Conservation (phyloP, 2,797 vertebrate genomes). For the Hylomyscus alleni region DNA sequence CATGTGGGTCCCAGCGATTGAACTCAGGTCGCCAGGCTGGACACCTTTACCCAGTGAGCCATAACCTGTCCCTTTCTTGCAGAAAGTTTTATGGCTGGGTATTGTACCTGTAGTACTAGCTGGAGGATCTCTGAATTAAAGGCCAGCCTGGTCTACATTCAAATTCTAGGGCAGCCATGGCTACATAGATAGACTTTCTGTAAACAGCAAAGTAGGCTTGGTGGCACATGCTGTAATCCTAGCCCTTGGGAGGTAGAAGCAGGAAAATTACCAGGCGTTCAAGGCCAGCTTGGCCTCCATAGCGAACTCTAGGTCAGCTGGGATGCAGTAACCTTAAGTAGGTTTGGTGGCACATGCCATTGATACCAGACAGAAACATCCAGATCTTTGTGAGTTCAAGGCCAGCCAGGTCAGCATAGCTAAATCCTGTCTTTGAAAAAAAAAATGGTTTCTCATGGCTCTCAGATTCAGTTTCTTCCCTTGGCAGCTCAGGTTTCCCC, state of each 20-base stretch:
- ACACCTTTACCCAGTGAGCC: background rate
- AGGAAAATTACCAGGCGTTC: background rate
- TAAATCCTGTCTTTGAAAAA: background rate
- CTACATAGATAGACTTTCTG: background rate
- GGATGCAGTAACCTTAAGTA: background rate
- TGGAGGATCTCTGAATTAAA: background rate
- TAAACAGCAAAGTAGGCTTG: background rate
- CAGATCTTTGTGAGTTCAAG: background rate
- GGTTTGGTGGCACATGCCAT: background rate
- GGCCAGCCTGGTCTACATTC: background rate
- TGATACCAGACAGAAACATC: background rate
- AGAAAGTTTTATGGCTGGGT: background rate
- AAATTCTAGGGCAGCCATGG: background rate
- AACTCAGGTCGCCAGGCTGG: background rate
- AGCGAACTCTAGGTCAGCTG: no score
- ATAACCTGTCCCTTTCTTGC: background rate
- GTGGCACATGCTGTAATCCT: background rate
- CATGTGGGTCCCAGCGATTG: background rate
- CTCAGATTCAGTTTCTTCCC: slow-evolving; percentile 65
- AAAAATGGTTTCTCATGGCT: slow-evolving; percentile 42
- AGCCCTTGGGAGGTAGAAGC: background rate
- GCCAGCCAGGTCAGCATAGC: background rate
- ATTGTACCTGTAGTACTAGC: background rate
- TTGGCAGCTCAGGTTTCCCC: slow-evolving; percentile 60
- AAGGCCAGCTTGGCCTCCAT: background rate